Evolutionary conservation across 2,797 vertebrate genomes (phyloP).

Genomic region (Propithecus perrieri): DNA sequence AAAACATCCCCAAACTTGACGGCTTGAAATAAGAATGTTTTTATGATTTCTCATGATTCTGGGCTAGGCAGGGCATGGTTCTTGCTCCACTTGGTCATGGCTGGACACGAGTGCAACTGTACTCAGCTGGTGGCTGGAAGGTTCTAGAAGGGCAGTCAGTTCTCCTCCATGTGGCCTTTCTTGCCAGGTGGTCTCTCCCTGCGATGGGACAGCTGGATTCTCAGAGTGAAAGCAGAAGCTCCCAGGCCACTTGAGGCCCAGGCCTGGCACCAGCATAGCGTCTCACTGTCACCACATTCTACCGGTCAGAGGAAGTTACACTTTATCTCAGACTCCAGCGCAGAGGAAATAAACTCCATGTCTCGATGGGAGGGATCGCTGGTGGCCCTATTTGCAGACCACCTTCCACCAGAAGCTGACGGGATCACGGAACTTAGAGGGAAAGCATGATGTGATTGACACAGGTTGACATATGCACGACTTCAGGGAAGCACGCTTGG

Average conservation of each 20-base stretch:
- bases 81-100: neutral
- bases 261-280: fast-evolving
- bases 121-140: neutral
- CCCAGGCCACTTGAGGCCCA: too few relatives aligned
- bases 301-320: neutral
- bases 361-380: neutral
- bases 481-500: fast-evolving
- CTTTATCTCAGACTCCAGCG: fast-evolving
- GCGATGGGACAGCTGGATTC: neutral
- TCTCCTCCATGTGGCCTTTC: neutral
- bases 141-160: neutral
- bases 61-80: neutral
- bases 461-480: fast-evolving
- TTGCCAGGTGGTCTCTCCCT: neutral
- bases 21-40: neutral
- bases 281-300: neutral
- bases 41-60: neutral
- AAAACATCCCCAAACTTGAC: neutral
- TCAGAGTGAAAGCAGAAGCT: neutral
- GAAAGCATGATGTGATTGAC: neutral
- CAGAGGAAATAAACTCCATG: neutral
- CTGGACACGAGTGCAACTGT: neutral
- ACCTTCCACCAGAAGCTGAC: neutral
- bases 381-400: neutral
- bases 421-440: neutral